Evolutionary conservation across 2,888 invertebrate genomes (phyloP), one percentile per base, ranked within the genome.

Genomic region (Steinernema hermaphroditum): DNA sequence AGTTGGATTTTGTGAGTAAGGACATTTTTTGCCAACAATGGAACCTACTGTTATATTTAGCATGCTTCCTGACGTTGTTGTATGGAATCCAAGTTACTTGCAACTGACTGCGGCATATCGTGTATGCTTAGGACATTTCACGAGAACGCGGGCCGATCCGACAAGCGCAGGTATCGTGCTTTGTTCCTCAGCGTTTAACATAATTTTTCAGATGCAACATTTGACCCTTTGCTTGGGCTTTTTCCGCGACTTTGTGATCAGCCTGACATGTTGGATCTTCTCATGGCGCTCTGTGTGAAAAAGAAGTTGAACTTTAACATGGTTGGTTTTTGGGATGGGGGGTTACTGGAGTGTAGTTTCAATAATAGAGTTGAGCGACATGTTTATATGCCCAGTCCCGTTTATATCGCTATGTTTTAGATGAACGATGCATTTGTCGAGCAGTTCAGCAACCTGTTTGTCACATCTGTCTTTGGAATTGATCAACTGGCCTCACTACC

Each of bases 1-100:
- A 1, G 62, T 62, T 12, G 4, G 32, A 2, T 62, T 62, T 29
- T 62, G 62, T 32, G 62, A 62, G 62, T 62, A 32, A 62, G 62
- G 6, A 19, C 6, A 6, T 29, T 27, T 32, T 1, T 14, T 32
- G 1, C 29, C 4, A 2, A 2, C 27, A 29, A 2, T 37, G 6
- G 37, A 8, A 4, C 37, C 37, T 37, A 4, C 37, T 8, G 12
- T 37, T 12, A 4, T 37, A 4, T 37, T 37, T n/a, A 62, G 62
- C 32, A 62, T 62, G 62, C 62, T 62, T 14, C 62, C 62, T 8
- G 62, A 62, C 62, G 62, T 62, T 29, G 27, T 62, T 29, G 32
- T 62, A 4, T 62, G 62, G 62, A 62, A 62, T 32, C 62, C 62
- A 14, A 34, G 16, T 32, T 62, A 29, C n/a, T 62, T 62, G 16